Base-by-base conservation (phyloP, 2,888 invertebrate genomes). In the Spicauda simplicius region DNA sequence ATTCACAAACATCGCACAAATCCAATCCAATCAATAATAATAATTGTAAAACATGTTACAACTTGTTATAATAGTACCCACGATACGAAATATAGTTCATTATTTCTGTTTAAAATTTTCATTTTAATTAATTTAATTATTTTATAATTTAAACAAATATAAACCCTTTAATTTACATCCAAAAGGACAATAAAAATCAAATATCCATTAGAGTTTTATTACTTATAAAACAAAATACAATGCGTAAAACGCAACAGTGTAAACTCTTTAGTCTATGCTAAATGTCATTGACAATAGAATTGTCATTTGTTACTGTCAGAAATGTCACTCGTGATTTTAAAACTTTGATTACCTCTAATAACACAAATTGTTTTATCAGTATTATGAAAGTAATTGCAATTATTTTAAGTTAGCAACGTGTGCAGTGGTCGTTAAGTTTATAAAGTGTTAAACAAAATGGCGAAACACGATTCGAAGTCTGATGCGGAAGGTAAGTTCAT, bases 401-500 rank as follows among this genome's bases (percentile, higher is more conserved):
- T 14, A 16, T 48, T 48, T 48, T 48, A 16, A 16, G 48, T 48
- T 7, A 0, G 2, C 16, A 16, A 16, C 16, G 2, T 48, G 48
- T 48, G 48, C 14, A 8, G n/a, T 48, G 48, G 4, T 6, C 1
- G n/a, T 48, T 16, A 4, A 48, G 5, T 16, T 48, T 48, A 16
- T 8, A 16, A 41, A 41, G 16, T 48, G 48, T 1, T 16, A 19
- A 41, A 16, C 10, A 58, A 58, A 58, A 67, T 67, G 60, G 62
- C 73, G 30, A 79, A 79, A 69, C 60, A 69, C n/a, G 71, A 76
- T 63, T 55, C 64, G 10, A 82, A 80, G 75, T 45, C 70, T n/a
- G 80, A 79, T 53, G 64, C 69, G 5, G 83, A 84, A 74, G 84
- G 86, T 85, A 73, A 76, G 86, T 74, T 30, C 53, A 66, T 1